Conservation (phyloP, 2,797 vertebrate species). For the Pangasius sanitwongsei region DNA sequence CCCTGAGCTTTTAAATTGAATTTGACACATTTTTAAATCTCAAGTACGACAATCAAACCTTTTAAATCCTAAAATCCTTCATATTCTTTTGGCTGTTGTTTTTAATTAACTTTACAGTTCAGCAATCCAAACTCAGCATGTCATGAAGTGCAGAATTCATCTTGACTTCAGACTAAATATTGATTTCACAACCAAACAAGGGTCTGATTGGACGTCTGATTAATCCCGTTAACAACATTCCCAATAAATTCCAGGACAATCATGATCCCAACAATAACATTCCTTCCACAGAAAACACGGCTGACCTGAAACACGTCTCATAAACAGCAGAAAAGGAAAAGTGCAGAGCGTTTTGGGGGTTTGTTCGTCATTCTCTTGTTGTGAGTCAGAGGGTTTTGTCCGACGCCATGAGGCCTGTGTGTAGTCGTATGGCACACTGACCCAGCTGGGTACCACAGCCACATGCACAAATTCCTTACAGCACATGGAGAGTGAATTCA, state of each 20-base stretch:
- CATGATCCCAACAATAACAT: constrained; percentile 17
- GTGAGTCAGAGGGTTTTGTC: background rate
- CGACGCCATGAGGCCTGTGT: constrained; percentile 16
- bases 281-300: constrained; percentile 1
- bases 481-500: constrained; percentile 31
- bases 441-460: constrained; percentile 29
- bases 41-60: background rate
- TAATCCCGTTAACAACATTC: constrained; percentile 11
- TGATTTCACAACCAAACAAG: constrained; percentile 16
- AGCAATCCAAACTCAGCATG: background rate
- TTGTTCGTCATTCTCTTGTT: background rate
- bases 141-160: background rate
- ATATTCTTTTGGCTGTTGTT: background rate
- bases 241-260: constrained; percentile 4
- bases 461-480: constrained; percentile 34
- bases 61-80: background rate
- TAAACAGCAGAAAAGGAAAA: background rate
- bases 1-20: background rate
- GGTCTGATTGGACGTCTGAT: constrained; percentile 27
- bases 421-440: constrained; percentile 30
- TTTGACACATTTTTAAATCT: background rate
- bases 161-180: constrained; percentile 27
- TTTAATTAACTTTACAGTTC: background rate
- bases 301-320: background rate
- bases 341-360: background rate